phyloP scores from a whole-genome alignment of 2,888 invertebrate species.

The Agrotis ipsilon region DNA sequence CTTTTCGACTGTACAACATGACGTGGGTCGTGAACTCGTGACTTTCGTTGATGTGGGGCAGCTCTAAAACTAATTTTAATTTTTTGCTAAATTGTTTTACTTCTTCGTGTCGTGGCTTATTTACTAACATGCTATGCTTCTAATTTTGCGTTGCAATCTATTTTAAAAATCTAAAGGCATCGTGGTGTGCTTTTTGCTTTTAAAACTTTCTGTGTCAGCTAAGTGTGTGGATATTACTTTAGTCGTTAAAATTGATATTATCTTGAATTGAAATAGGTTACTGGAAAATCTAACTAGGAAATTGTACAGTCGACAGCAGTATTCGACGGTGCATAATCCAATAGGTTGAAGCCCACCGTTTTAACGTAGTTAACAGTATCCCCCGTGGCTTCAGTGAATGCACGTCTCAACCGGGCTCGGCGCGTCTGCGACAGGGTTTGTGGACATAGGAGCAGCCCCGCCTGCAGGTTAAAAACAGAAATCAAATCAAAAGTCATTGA shows the following conservation, averaged over 20 bases:
- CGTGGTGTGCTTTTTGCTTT: constrained; percentile 25
- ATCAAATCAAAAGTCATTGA: constrained; percentile 83
- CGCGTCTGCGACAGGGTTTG: constrained; percentile 97
- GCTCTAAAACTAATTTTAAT: constrained; percentile 50
- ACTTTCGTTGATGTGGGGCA: constrained; percentile 28
- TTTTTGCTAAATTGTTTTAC: constrained; percentile 23
- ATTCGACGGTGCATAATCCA: constrained; percentile 84
- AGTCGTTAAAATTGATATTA: constrained; percentile 12
- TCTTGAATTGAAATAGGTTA: constrained; percentile 6
- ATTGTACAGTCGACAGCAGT: constrained; percentile 86
- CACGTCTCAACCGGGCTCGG: constrained; percentile 96
- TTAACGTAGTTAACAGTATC: constrained; percentile 97
- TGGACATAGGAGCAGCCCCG: constrained; percentile 96
- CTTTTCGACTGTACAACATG: constrained; percentile 87
- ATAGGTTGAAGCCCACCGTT: constrained; percentile 93
- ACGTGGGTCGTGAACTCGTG: constrained; percentile 54
- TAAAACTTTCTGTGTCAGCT: constrained; percentile 23
- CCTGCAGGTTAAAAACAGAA: constrained; percentile 91
- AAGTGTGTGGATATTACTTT: constrained; percentile 7
- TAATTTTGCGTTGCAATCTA: constrained; percentile 47
- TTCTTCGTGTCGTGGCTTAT: constrained; percentile 48
- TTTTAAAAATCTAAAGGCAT: constrained; percentile 44
- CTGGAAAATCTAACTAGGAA: constrained; percentile 44
- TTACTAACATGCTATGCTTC: constrained; percentile 57
- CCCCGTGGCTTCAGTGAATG: constrained; percentile 97